Evolutionary conservation across 2,888 invertebrate genomes (phyloP).

Genomic region (Erynnis tages): DNA sequence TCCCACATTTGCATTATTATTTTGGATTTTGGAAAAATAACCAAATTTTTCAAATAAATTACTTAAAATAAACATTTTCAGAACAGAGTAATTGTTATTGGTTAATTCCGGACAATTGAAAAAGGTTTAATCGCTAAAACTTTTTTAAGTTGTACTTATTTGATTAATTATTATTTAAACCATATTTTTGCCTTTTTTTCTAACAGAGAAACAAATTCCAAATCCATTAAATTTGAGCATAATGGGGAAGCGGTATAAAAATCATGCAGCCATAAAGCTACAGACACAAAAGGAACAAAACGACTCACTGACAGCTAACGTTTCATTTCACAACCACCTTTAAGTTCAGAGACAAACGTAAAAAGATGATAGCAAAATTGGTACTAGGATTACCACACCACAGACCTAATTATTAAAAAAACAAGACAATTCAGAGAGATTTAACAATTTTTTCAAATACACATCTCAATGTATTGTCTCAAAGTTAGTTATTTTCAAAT

Average conservation of each 20-base stretch:
- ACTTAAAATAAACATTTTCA: no score
- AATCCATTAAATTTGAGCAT: not conserved
- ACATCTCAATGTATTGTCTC: conserved; percentile 15
- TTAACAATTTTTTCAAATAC: not conserved
- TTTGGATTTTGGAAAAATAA: not conserved
- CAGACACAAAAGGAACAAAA: conserved; percentile 6
- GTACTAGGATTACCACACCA: conserved; percentile 4
- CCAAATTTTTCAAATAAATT: no score
- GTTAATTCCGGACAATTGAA: no score
- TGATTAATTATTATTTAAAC: not conserved
- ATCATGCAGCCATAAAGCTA: conserved; percentile 24
- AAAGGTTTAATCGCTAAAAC: no score
- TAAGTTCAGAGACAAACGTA: not conserved
- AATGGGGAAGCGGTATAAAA: conserved; percentile 22
- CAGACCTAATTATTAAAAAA: not conserved
- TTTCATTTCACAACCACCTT: conserved; percentile 23
- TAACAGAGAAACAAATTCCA: no score
- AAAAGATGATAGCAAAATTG: conserved; percentile 22
- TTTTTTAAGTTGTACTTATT: no score
- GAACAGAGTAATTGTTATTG: no score
- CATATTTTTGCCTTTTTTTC: no score
- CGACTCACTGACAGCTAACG: not conserved
- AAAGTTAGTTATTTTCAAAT: not conserved
- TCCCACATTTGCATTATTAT: conserved; percentile 13
- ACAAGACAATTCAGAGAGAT: conserved; percentile 21